Percentiles rank a stretch among this genome's conserved stretches.
phyloP scores from a whole-genome alignment of 2,888 invertebrate species.

The Hylaea fasciaria region DNA sequence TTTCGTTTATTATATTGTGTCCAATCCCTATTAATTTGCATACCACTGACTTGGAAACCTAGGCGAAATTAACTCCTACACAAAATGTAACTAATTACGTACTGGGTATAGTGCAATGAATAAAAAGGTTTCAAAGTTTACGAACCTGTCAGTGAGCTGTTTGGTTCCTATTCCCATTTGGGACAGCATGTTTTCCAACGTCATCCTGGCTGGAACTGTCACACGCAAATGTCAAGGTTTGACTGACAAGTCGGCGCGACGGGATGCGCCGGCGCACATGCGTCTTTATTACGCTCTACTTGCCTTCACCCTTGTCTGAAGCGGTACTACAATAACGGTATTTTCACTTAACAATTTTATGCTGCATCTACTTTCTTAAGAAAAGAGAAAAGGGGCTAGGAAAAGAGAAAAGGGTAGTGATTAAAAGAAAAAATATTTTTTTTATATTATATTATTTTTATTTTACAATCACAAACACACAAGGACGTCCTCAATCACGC shows the following conservation, averaged over 20 bases:
- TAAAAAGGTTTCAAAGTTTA: constrained; percentile 19
- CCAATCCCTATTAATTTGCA: too few species aligned
- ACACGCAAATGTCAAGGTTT: constrained; percentile 69
- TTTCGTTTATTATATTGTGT: too few species aligned
- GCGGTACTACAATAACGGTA: constrained; percentile 64
- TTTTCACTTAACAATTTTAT: constrained; percentile 43
- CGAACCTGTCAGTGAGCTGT: constrained; percentile 71
- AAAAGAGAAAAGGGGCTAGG: constrained; percentile 3
- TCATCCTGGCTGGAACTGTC: constrained; percentile 56
- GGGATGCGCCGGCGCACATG: constrained; percentile 52
- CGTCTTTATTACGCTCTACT: constrained; percentile 67
- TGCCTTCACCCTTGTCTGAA: constrained; percentile 40
- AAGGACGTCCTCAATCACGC: constrained; percentile 84
- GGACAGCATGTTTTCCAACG: constrained; percentile 68
- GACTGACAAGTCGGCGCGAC: constrained; percentile 58
- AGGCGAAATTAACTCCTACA: too few species aligned
- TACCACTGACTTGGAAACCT: too few species aligned
- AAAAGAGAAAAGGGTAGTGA: constrained; percentile 14
- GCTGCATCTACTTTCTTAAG: constrained; percentile 6
- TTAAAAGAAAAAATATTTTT: constrained; percentile 39
- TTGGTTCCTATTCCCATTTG: constrained; percentile 71
- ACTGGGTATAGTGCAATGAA: too few species aligned
- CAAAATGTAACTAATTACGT: too few species aligned
- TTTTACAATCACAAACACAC: constrained; percentile 80
- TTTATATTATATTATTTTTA: constrained; percentile 62